A percentile compares a stretch with the other conserved stretches of the same genome.
phyloP scores from a whole-genome alignment of 2,888 invertebrate species.

The Tenthredo livida region DNA sequence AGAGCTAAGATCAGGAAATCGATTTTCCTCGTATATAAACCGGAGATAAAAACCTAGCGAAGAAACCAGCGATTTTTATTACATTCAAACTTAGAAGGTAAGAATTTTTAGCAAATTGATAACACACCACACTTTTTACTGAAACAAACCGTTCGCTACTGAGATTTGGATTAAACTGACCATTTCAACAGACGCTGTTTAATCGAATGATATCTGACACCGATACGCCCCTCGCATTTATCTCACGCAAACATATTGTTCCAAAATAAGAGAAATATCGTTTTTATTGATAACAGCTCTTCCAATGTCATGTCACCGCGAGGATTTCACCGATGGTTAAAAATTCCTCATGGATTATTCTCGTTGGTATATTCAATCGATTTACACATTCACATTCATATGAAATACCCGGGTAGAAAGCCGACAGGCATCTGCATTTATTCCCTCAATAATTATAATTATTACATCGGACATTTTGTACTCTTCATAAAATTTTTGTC shows the following conservation, averaged over 20 bases:
- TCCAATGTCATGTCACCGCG: neutral
- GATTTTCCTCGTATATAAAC: neutral
- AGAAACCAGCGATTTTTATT: no score
- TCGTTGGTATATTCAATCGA: neutral
- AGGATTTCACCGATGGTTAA: neutral
- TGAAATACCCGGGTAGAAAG: neutral
- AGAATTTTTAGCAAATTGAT: neutral
- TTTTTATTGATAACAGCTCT: conserved; percentile 11
- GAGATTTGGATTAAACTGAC: conserved; percentile 19
- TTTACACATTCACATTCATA: no score
- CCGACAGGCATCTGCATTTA: neutral
- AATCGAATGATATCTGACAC: conserved; percentile 55
- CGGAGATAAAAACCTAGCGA: neutral
- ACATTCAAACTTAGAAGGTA: neutral
- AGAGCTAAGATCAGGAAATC: neutral
- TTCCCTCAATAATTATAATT: neutral
- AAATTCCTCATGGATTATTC: neutral
- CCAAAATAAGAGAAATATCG: conserved; percentile 8
- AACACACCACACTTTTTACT: conserved; percentile 30
- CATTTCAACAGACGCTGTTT: neutral
- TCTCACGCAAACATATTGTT: conserved; percentile 54
- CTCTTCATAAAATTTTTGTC: neutral
- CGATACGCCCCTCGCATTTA: conserved; percentile 64
- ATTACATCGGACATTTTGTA: conserved; percentile 5
- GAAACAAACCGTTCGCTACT: neutral